Percentiles rank a stretch among this genome's conserved stretches.
Evolutionary conservation across 92 coral and sea anemone species (phyloP).

Genomic region (Galaxea fascicularis): DNA sequence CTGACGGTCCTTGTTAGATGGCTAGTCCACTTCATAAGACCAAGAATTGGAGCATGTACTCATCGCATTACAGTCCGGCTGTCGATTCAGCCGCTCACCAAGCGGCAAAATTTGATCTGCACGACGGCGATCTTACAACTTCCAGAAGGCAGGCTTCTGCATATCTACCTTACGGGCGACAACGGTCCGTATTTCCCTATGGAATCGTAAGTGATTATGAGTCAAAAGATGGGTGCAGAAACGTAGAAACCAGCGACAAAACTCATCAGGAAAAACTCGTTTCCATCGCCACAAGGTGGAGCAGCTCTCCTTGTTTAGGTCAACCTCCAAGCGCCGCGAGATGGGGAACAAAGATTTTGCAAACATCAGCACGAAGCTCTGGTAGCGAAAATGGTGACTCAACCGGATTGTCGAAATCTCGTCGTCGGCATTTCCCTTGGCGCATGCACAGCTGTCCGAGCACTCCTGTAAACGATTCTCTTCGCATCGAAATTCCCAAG

Average conservation of each 20-base stretch:
- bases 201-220: slow-evolving; percentile 40
- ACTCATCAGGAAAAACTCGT: neutral
- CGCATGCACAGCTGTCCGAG: slow-evolving; percentile 36
- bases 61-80: slow-evolving; percentile 20
- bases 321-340: slow-evolving; percentile 2
- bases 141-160: neutral
- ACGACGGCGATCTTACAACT: neutral
- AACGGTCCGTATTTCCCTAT: slow-evolving; percentile 27
- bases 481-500: slow-evolving; percentile 29
- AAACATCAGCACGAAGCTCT: neutral
- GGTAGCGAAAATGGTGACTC: neutral
- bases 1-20: neutral
- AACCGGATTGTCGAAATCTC: neutral
- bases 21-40: neutral
- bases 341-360: slow-evolving; percentile 36
- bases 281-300: neutral
- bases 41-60: slow-evolving; percentile 9
- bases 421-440: neutral
- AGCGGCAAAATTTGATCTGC: neutral
- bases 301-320: slow-evolving; percentile 15
- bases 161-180: slow-evolving; percentile 14
- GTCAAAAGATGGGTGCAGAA: neutral
- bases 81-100: neutral
- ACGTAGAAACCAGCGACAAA: neutral
- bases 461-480: slow-evolving; percentile 9